Conservation (phyloP, 1,140 invertebrate genomes). For the Hermetia illucens region DNA sequence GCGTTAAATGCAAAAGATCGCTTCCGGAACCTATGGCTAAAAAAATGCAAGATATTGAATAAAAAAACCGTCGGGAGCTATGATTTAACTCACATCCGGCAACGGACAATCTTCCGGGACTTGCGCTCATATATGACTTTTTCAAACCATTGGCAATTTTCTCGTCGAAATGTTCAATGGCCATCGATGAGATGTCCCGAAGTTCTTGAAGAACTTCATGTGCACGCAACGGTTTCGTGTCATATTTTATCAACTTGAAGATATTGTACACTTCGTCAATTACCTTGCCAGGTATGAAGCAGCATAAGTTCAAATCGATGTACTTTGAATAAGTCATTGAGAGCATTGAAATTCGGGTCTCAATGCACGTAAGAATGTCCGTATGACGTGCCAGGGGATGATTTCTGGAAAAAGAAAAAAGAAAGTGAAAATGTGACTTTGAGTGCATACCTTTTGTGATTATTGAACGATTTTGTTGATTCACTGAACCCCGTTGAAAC, state of each 20-base stretch:
- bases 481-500: too few relatives aligned
- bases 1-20: too few relatives aligned
- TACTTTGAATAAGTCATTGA: conserved; percentile 80
- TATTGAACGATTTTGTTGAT: background rate
- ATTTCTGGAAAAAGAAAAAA: conserved; percentile 33
- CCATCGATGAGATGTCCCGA: conserved; percentile 87
- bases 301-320: conserved; percentile 45
- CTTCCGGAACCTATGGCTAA: too few relatives aligned
- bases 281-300: conserved; percentile 89
- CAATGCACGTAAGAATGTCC: conserved; percentile 78
- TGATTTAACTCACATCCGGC: too few relatives aligned
- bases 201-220: conserved; percentile 80
- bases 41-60: too few relatives aligned
- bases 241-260: conserved; percentile 48
- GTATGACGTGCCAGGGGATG: conserved; percentile 73
- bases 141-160: conserved; percentile 41
- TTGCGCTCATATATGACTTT: conserved; percentile 8
- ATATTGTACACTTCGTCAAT: conserved; percentile 76
- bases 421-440: conserved; percentile 2
- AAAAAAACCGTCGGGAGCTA: too few relatives aligned
- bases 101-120: background rate
- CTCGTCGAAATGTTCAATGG: conserved; percentile 93
- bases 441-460: background rate
- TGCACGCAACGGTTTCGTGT: conserved; percentile 52
- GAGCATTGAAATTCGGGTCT: conserved; percentile 80